Base-by-base conservation (phyloP, 2,113 vertebrate species). In the Neotoma lepida region DNA sequence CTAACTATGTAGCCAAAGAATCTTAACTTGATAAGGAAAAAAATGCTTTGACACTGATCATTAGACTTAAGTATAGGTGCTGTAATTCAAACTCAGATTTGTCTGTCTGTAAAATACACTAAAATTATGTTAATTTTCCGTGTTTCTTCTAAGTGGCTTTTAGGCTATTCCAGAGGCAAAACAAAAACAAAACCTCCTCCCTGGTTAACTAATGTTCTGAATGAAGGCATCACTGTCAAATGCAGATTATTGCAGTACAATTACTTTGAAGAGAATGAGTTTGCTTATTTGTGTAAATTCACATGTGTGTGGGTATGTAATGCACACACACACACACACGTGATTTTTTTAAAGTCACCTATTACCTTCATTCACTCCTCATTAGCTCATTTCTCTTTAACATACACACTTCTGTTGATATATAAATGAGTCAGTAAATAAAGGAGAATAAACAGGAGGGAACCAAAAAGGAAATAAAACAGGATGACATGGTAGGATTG, bases 231-330 rank as follows among this genome's bases (percentile, higher is more conserved):
- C 14, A 17, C 12, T 86, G 39, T 66, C 41, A 46, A 82, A 88
- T 39, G 41, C 49, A 86, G 39, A n/a, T 13, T 7, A 89, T 10
- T 61, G 6, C 9, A 76, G 49, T 58, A 3, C 10, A 70, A 85
- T 70, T 70, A n/a, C 28, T 86, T 54, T 74, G 66, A 86, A 76
- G 66, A 81, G 63, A 84, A 88, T 77, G 74, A 64, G 46, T 85
- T 85, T 70, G 41, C 63, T 61, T 91, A 30, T 74, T 46, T 64
- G 24, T 94, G 0, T 86, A 91, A 73, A 54, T 88, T 84, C 68
- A 73, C 46, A 9, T 64, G 39, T 76, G 44, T 80, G 26, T 63
- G 35, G 51, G 44, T n/a, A 44, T 49, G 28, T 64, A 58, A 81
- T 12, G 61, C 18, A 73, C 28, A 87, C 4, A 64, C 14, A 13